These are phyloP conservation scores for Cacoxenus indagator DNA, from an alignment of 2,888 invertebrate species.

Conservation along the genomic window DNA sequence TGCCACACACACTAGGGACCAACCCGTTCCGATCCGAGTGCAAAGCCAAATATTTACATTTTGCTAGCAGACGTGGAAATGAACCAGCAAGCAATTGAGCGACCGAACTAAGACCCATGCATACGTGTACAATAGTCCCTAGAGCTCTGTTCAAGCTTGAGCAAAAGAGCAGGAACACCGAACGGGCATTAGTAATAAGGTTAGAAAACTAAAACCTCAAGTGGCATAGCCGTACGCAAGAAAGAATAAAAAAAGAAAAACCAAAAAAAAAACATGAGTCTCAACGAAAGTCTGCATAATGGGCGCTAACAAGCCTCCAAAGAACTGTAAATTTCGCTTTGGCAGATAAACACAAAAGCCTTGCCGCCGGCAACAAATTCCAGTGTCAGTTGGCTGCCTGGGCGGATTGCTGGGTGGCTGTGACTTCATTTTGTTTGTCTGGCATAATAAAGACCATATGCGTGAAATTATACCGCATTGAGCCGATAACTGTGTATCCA, in stretches of 20 bases:
- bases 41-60: constrained; percentile 19
- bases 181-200: constrained; percentile 17
- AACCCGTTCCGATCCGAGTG: not conserved
- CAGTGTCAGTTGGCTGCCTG: not conserved
- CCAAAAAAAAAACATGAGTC: not conserved
- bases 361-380: not conserved
- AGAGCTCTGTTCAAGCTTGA: not conserved
- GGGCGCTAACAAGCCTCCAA: not conserved
- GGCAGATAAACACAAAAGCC: not conserved
- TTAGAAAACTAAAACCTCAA: constrained; percentile 18
- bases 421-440: not conserved
- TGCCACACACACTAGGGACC: not conserved
- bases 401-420: not conserved
- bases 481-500: too few relatives aligned
- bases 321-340: not conserved
- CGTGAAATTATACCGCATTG: too few relatives aligned
- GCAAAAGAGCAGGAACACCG: not conserved
- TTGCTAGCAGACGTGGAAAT: constrained; percentile 8
- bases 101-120: too few relatives aligned
- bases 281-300: not conserved
- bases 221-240: not conserved
- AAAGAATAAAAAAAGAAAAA: not conserved
- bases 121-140: not conserved
- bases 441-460: too few relatives aligned
- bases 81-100: not conserved